Conservation (phyloP, 2,113 vertebrate species). For the Zosterops pallidus region DNA sequence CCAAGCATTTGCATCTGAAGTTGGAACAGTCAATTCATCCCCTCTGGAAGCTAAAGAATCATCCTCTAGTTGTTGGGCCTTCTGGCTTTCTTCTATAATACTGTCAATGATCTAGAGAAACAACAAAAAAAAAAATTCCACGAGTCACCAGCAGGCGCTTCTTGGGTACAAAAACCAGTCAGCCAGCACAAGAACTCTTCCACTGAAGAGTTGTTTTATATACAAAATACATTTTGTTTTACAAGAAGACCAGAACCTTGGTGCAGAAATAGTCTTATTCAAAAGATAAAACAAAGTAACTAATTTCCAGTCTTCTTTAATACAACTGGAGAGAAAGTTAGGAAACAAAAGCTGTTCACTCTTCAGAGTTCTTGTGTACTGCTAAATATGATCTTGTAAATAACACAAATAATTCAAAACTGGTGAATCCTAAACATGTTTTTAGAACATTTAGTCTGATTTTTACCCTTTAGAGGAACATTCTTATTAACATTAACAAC, state of each 20-base stretch:
- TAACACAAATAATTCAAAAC: background rate
- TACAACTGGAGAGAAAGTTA: background rate
- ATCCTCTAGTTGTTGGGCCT: slow-evolving; percentile 77
- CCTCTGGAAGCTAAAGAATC: slow-evolving; percentile 69
- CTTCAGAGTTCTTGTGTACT: background rate
- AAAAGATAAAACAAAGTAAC: background rate
- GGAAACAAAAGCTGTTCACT: background rate
- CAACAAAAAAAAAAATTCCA: background rate
- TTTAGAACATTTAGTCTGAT: background rate
- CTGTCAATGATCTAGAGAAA: slow-evolving; percentile 91
- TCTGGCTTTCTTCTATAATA: slow-evolving; percentile 96
- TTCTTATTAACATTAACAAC: background rate
- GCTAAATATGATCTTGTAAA: background rate
- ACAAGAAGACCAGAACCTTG: background rate
- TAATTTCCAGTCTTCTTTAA: background rate
- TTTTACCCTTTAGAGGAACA: background rate
- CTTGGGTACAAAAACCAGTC: background rate
- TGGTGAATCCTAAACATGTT: background rate
- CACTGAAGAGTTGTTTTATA: background rate
- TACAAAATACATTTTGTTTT: background rate
- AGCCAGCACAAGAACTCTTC: background rate
- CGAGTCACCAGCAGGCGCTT: background rate
- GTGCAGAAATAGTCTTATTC: background rate
- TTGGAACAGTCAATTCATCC: slow-evolving; percentile 46
- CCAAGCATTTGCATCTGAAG: slow-evolving; percentile 31